Evolutionary conservation across 1,140 invertebrate genomes (phyloP), one percentile per base, ranked within the genome.

Genomic region (Drusus annulatus): DNA sequence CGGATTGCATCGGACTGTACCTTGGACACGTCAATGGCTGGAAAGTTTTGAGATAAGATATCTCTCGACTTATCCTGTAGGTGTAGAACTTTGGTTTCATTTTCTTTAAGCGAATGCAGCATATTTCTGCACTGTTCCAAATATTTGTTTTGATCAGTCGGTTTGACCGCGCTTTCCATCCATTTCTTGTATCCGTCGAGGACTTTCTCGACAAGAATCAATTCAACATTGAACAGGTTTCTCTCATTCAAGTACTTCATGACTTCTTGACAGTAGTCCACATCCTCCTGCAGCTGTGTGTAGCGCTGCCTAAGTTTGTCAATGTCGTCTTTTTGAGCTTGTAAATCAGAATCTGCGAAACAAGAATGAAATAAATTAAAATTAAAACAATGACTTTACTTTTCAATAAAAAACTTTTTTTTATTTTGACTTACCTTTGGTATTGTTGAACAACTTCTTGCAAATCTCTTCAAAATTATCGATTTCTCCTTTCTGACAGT

Each of bases 101-200:
- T 84, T 75, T 88, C 86, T 74, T 86, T 86, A 15, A 89, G 76
- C n/a, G 84, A 79, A 10, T 86, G 84, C 25, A 88, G 82, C 75
- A 84, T 86, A 71, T 88, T 88, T 45, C 86, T 82, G 50, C 88
- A 83, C 31, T 89, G 87, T n/a, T 89, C 88, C 16, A 89, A 84
- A 63, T 86, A 87, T 36, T 87, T 86, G 79, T 85, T 85, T 23
- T 85, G 82, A 7, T 86, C 84, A 17, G 79, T 74, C 25, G 87
- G 86, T 25, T 85, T 84, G 0, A 86, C 76, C 84, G 85, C 85
- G 71, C 84, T 86, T 28, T 88, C 86, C 62, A 85, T 84, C 87
- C 88, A 87, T 6, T 84, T 84, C 71, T 83, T 84, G 6, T 86
- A 83, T 52, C 88, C 88, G 75, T 86, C 83, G 1, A 89, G 79